Conservation (phyloP, 2,113 vertebrate species). For the Toxostoma redivivum region DNA sequence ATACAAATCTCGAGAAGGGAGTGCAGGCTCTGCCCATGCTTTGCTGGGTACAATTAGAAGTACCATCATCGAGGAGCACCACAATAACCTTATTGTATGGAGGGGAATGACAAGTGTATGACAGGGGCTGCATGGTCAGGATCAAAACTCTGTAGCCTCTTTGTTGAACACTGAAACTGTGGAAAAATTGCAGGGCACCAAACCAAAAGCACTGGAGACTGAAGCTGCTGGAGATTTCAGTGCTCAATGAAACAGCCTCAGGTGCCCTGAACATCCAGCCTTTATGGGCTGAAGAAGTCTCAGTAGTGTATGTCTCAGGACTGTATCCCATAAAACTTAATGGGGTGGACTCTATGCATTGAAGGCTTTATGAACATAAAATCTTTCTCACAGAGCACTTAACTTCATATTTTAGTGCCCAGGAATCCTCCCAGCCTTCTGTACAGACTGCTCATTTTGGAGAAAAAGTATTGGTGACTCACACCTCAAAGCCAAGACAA, state of each 20-base stretch:
- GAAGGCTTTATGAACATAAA: neutral
- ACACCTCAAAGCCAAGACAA: conserved; percentile 31
- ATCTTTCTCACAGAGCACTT: neutral
- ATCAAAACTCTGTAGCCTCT: neutral
- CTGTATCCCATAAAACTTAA: neutral
- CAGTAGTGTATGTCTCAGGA: neutral
- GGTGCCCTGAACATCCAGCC: neutral
- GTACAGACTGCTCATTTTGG: neutral
- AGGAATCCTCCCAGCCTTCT: neutral
- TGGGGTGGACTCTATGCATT: neutral
- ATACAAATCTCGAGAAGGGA: accelerated
- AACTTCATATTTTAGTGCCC: neutral
- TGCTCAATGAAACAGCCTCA: neutral
- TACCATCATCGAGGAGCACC: accelerated
- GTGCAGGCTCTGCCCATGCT: neutral
- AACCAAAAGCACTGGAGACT: neutral
- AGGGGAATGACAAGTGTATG: neutral
- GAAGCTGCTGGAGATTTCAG: neutral
- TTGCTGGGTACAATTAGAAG: neutral
- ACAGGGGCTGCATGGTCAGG: neutral
- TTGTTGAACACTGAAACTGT: neutral
- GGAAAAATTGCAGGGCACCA: neutral
- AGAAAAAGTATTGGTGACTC: neutral
- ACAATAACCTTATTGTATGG: neutral
- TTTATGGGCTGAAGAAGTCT: neutral